phyloP scores from a whole-genome alignment of 2,113 vertebrate genomes.

The Zingel zingel region DNA sequence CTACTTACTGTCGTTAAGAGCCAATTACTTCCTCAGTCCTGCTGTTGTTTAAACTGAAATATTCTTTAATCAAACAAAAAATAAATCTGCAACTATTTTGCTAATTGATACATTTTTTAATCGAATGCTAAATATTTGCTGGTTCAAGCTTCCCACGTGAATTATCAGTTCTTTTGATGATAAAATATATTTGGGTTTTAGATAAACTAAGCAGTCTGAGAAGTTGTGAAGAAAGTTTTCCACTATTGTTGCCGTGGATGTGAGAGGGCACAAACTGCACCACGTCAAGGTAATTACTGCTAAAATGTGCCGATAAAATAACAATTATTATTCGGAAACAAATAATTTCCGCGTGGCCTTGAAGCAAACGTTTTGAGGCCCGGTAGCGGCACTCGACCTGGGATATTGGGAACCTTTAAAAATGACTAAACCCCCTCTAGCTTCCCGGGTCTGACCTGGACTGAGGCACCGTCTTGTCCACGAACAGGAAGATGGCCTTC shows the following conservation, averaged over 20 bases:
- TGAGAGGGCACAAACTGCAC: background rate
- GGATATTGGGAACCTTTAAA: background rate
- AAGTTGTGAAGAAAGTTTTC: no score
- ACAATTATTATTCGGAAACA: background rate
- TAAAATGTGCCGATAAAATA: background rate
- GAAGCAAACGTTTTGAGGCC: background rate
- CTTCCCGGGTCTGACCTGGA: conserved; percentile 88
- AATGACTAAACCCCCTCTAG: background rate
- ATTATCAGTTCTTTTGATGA: background rate
- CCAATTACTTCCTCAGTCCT: background rate
- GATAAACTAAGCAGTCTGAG: background rate
- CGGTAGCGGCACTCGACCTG: no score
- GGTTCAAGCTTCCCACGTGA: background rate
- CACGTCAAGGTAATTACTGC: background rate
- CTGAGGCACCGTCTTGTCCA: conserved; percentile 98
- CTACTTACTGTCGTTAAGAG: no score
- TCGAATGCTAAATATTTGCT: background rate
- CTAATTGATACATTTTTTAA: background rate
- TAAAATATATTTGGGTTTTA: background rate
- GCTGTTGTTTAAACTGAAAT: background rate
- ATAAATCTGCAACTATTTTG: background rate
- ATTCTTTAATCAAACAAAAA: no score
- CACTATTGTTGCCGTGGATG: background rate
- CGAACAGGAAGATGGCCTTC: conserved; percentile 99
- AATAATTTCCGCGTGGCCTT: background rate